phyloP scores from a whole-genome alignment of 2,797 vertebrate genomes.

The Silurus aristotelis region DNA sequence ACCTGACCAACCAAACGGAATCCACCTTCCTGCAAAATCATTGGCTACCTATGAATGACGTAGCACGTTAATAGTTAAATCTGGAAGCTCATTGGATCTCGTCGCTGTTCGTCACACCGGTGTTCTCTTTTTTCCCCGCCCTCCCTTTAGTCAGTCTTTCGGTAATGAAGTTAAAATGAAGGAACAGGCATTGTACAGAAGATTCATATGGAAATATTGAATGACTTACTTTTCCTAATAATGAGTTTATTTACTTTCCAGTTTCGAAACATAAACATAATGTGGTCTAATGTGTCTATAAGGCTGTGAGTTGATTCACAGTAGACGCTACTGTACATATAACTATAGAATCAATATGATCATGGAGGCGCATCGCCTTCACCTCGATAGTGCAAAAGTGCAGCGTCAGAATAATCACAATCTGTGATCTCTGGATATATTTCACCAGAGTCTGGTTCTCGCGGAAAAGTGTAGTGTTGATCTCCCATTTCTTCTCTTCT shows the following conservation, averaged over 20 bases:
- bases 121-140: neutral
- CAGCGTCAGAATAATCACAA: neutral
- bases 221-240: neutral
- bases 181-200: conserved; percentile 61
- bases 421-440: neutral
- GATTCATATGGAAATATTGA: neutral
- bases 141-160: conserved; percentile 63
- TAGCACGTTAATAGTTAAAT: conserved; percentile 66
- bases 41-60: conserved; percentile 62
- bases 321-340: neutral
- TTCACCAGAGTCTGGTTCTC: neutral
- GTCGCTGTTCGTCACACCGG: conserved; percentile 62
- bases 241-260: neutral
- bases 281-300: neutral
- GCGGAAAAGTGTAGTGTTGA: neutral
- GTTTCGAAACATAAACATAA: neutral
- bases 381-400: neutral
- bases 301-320: neutral
- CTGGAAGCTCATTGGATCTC: conserved; percentile 65
- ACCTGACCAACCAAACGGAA: conserved; percentile 57
- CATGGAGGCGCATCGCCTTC: neutral
- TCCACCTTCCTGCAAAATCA: conserved; percentile 55
- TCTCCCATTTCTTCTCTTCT: neutral
- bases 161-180: conserved; percentile 75
- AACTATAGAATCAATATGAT: neutral